phyloP scores from a whole-genome alignment of 2,888 invertebrate genomes.

The Hypolimnas misippus region DNA sequence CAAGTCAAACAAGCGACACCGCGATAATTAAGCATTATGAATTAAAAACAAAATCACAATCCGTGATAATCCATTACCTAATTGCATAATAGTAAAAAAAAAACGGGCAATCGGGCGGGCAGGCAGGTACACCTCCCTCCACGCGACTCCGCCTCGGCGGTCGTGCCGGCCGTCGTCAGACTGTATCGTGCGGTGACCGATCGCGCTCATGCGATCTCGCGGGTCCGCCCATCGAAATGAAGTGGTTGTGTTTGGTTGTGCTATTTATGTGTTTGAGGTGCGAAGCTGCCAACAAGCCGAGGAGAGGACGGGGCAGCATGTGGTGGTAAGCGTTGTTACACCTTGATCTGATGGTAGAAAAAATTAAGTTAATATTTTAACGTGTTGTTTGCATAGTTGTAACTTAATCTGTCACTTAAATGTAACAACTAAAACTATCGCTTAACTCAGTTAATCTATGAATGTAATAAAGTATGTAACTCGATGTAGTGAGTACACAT shows the following conservation, averaged over 20 bases:
- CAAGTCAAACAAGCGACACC: constrained; percentile 1
- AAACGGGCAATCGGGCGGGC: constrained; percentile 58
- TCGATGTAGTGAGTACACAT: constrained; percentile 26
- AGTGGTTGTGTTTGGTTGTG: constrained; percentile 83
- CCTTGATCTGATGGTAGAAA: too few species aligned
- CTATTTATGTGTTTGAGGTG: constrained; percentile 81
- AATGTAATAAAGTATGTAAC: too few species aligned
- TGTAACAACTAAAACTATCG: too few species aligned
- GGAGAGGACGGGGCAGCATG: constrained; percentile 94
- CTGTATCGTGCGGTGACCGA: constrained; percentile 67
- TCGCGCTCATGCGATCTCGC: constrained; percentile 69
- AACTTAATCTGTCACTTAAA: too few species aligned
- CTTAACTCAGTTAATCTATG: too few species aligned
- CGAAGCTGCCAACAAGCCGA: constrained; percentile 85
- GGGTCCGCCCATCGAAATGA: constrained; percentile 78
- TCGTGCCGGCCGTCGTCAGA: constrained; percentile 59
- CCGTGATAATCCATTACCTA: constrained; percentile 46
- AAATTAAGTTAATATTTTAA: too few species aligned
- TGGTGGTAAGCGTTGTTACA: constrained; percentile 98
- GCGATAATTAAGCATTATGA: constrained; percentile 9
- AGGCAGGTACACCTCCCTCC: constrained; percentile 79
- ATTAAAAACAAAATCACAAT: constrained; percentile 32
- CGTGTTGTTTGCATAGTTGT: too few species aligned
- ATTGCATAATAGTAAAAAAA: constrained; percentile 58
- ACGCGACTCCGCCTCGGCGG: constrained; percentile 69